Evolutionary conservation across 1,140 invertebrate species (phyloP).

Genomic region (Penaeus japonicus): DNA sequence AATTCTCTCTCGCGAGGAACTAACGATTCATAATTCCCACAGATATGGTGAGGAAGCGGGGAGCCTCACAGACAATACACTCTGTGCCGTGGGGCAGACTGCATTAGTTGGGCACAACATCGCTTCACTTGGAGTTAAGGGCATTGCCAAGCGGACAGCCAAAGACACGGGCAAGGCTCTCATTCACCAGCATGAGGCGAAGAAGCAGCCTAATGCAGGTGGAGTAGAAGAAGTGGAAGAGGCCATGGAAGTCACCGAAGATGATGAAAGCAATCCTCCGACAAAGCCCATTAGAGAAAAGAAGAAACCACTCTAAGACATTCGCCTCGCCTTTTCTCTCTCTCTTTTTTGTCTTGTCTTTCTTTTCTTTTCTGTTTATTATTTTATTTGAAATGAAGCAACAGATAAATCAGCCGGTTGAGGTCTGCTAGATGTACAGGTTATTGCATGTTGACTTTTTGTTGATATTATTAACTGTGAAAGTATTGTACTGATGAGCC

Average conservation of each 20-base stretch:
- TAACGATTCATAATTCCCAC: constrained; percentile 48
- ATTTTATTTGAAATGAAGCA: too few relatives aligned
- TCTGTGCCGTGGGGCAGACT: constrained; percentile 73
- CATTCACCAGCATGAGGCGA: constrained; percentile 64
- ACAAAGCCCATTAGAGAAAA: constrained; percentile 34
- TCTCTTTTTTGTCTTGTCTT: neutral
- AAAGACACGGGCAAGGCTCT: constrained; percentile 74
- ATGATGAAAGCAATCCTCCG: neutral
- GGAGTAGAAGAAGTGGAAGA: constrained; percentile 26
- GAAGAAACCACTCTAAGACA: neutral
- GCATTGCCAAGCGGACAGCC: constrained; percentile 71
- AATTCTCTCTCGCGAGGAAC: too few relatives aligned
- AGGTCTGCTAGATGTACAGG: too few relatives aligned
- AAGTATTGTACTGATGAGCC: too few relatives aligned
- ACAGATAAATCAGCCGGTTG: too few relatives aligned
- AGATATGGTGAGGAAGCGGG: constrained; percentile 74
- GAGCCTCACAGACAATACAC: constrained; percentile 69
- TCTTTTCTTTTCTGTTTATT: neutral
- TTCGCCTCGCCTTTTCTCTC: neutral
- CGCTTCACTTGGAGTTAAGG: constrained; percentile 71
- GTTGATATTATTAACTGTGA: too few relatives aligned
- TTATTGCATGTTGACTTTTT: too few relatives aligned
- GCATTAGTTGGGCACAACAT: constrained; percentile 71
- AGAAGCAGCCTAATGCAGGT: neutral
- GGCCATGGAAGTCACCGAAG: constrained; percentile 3